A percentile compares a stretch with the other conserved stretches of the same genome.
These are phyloP conservation scores for Silurus aristotelis DNA, from an alignment of 2,797 vertebrate genomes.

Conservation along the genomic window DNA sequence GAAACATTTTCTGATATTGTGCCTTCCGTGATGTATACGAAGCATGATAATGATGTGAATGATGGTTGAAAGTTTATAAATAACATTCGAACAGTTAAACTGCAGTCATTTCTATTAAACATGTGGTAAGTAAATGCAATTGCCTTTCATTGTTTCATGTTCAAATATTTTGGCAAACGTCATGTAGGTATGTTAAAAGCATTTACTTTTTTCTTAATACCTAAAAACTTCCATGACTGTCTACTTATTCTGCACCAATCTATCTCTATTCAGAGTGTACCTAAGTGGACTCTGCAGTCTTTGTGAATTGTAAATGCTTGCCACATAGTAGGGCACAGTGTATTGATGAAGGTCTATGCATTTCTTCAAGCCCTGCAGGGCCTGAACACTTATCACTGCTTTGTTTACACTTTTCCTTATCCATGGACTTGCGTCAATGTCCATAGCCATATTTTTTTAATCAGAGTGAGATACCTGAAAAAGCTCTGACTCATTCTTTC, in stretches of 20 bases:
- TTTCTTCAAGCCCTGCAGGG: constrained; percentile 36
- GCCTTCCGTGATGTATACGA: constrained; percentile 43
- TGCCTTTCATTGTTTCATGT: not conserved
- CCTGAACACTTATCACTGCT: constrained; percentile 38
- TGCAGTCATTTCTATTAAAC: not conserved
- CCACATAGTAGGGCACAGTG: constrained; percentile 29
- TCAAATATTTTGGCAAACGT: constrained; percentile 6
- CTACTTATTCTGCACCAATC: constrained; percentile 12
- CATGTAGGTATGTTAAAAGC: not conserved
- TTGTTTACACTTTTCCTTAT: constrained; percentile 41
- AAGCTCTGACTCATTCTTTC: constrained; percentile 33
- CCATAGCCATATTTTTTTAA: constrained; percentile 14
- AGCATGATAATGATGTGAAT: constrained; percentile 5
- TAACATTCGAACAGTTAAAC: not conserved
- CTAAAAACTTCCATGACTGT: not conserved
- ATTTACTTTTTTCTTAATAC: not conserved
- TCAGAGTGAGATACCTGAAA: constrained; percentile 22
- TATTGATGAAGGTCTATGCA: constrained; percentile 33
- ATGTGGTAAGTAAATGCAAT: not conserved
- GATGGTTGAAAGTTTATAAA: not conserved
- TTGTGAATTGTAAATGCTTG: constrained; percentile 28
- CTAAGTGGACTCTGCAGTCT: constrained; percentile 39
- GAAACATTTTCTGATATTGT: constrained; percentile 62
- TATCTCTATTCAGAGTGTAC: constrained; percentile 1
- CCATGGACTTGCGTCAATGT: constrained; percentile 24